These are phyloP conservation scores for Rhea americana DNA, from an alignment of 2,113 vertebrate species.

Conservation along the genomic window DNA sequence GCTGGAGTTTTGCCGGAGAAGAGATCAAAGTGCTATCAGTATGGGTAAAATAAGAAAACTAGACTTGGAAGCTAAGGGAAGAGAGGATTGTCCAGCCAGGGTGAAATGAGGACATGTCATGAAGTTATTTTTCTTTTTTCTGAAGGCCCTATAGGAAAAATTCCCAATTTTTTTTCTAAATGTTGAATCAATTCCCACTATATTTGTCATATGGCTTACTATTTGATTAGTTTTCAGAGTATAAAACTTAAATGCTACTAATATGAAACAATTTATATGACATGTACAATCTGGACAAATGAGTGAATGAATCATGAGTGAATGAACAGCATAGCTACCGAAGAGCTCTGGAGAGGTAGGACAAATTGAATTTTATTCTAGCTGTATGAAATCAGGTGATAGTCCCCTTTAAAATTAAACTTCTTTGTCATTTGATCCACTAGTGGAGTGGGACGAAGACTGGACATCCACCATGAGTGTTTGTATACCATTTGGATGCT, in stretches of 20 bases:
- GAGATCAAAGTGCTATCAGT: neutral
- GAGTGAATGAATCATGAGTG: neutral
- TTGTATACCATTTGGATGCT: neutral
- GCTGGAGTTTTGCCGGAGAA: neutral
- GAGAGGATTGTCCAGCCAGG: neutral
- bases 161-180: neutral
- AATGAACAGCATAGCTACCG: neutral
- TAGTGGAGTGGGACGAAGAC: neutral
- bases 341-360: neutral
- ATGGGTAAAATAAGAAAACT: neutral
- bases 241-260: neutral
- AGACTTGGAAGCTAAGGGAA: neutral
- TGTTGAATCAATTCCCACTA: neutral
- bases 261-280: neutral
- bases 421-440: neutral
- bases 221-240: neutral
- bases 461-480: neutral
- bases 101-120: neutral
- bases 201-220: neutral
- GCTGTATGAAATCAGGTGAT: neutral
- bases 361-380: neutral
- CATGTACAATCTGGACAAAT: neutral
- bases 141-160: neutral
- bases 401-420: neutral
- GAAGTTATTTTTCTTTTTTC: neutral